Conservation (phyloP, 2,888 invertebrate genomes). For the Coremacera marginata region DNA sequence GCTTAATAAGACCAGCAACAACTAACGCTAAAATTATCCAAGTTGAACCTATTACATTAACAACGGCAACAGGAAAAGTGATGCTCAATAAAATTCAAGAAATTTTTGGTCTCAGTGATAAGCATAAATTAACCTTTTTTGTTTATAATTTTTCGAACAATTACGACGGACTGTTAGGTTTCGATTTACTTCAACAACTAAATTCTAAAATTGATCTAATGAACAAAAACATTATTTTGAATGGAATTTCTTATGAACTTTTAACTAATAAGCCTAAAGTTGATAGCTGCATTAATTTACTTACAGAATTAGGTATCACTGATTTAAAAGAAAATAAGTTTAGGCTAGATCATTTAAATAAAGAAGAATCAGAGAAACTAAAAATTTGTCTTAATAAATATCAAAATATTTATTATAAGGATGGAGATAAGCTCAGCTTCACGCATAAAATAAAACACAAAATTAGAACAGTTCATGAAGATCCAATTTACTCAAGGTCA, state of each 20-base stretch:
- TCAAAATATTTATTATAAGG: not conserved
- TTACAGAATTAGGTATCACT: not conserved
- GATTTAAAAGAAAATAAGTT: constrained; percentile 19
- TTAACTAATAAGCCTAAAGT: not conserved
- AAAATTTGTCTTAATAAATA: constrained; percentile 5
- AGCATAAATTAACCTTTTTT: constrained; percentile 21
- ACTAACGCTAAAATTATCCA: constrained; percentile 17
- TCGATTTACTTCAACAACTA: constrained; percentile 27
- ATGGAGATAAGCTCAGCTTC: constrained; percentile 20
- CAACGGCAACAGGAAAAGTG: constrained; percentile 33
- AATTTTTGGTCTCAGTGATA: not conserved
- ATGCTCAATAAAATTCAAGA: constrained; percentile 24
- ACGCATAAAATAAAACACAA: constrained; percentile 35
- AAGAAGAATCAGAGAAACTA: constrained; percentile 19
- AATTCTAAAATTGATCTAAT: constrained; percentile 34
- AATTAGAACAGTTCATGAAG: constrained; percentile 31
- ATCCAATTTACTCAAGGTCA: constrained; percentile 36
- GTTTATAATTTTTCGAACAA: constrained; percentile 38
- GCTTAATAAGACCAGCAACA: constrained; percentile 30
- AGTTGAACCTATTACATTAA: constrained; percentile 33
- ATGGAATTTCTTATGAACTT: constrained; percentile 12
- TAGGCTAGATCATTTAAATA: constrained; percentile 26
- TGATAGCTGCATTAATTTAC: not conserved
- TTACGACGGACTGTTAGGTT: constrained; percentile 38
- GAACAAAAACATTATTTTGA: constrained; percentile 13